Evolutionary conservation across 2,888 invertebrate genomes (phyloP).

Genomic region (Coremacera marginata): DNA sequence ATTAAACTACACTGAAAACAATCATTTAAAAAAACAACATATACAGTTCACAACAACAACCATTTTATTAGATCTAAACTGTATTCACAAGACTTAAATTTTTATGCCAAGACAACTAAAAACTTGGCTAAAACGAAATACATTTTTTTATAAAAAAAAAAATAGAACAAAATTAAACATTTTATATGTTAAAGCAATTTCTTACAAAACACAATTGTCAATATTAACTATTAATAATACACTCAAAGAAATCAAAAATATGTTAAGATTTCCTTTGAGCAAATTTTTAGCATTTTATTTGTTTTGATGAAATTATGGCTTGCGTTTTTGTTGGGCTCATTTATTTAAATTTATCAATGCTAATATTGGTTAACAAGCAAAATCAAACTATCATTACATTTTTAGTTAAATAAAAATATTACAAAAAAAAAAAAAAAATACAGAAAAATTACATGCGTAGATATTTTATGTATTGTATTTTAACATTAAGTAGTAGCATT

Average conservation of each 20-base stretch:
- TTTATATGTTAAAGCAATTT: constrained; percentile 20
- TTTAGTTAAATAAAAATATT: constrained; percentile 12
- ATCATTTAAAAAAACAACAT: constrained; percentile 58
- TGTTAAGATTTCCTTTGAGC: constrained; percentile 38
- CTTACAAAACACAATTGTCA: constrained; percentile 6
- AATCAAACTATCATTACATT: not conserved
- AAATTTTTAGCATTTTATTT: constrained; percentile 37
- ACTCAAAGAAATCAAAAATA: constrained; percentile 35
- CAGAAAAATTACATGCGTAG: not conserved
- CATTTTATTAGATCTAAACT: constrained; percentile 53
- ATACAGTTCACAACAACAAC: constrained; percentile 37
- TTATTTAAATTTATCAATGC: constrained; percentile 44
- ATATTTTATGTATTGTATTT: not conserved
- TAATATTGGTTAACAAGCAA: not conserved
- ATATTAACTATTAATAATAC: constrained; percentile 35
- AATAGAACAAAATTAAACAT: constrained; percentile 33
- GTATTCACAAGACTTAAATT: constrained; percentile 61
- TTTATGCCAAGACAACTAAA: constrained; percentile 26
- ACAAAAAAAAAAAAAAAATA: constrained; percentile 4
- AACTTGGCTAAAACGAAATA: not conserved
- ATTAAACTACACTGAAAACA: constrained; percentile 45
- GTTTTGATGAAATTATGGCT: constrained; percentile 54
- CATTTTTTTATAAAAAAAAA: constrained; percentile 21
- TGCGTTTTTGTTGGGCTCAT: constrained; percentile 69
- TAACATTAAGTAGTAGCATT: constrained; percentile 5